Conservation (phyloP, 2,797 vertebrate species). For the Peromyscus eremicus region DNA sequence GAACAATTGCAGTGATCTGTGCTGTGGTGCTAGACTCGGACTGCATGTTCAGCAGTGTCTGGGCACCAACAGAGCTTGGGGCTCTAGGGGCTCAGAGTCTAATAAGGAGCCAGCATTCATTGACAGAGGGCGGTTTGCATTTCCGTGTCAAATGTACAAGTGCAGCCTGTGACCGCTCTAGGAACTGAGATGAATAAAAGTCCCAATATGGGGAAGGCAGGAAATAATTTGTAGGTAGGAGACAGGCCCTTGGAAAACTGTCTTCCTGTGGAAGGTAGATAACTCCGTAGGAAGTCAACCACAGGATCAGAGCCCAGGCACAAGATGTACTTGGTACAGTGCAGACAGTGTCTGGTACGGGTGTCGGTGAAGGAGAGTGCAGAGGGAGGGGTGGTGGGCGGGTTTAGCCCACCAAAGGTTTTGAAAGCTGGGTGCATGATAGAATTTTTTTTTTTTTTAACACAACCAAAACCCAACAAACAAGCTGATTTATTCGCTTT, state of each 20-base stretch:
- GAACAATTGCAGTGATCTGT: not conserved
- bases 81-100: not conserved
- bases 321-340: not conserved
- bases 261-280: not conserved
- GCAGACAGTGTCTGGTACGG: not conserved
- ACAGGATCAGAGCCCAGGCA: not conserved
- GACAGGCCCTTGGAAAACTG: not conserved
- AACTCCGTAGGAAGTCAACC: not conserved
- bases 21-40: not conserved
- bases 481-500: not conserved
- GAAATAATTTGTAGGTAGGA: not conserved
- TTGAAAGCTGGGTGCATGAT: slow-evolving; percentile 5
- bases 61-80: not conserved
- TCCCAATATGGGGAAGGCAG: not conserved
- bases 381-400: not conserved
- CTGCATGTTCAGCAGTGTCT: not conserved
- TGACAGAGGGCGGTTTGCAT: not conserved
- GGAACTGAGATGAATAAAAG: not conserved
- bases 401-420: not conserved
- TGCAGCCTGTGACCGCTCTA: not conserved
- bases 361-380: not conserved
- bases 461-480: not conserved
- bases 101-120: not conserved
- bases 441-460: not conserved
- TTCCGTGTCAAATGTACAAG: not conserved